Base-by-base conservation (phyloP, 2,113 vertebrate species). In the Pachyramphus minor region DNA sequence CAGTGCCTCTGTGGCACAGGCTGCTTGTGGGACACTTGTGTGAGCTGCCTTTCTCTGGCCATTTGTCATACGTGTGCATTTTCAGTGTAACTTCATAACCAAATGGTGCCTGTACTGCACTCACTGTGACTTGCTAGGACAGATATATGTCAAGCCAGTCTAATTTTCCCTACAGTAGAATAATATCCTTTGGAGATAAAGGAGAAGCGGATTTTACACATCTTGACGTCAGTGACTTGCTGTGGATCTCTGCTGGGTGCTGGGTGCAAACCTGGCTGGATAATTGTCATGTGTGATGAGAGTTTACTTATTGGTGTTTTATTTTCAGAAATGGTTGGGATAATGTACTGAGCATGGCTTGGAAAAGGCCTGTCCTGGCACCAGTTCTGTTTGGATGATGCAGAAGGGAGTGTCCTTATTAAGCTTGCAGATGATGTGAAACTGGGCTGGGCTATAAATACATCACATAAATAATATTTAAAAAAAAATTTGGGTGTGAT, bases 61-160 rank as follows among this genome's bases (percentile, higher is more conserved):
- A 4, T 52, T 92, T 95, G 68, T 81, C 72, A 91, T 76, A 87
- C 89, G 31, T 11, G 72, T 88, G 59, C 81, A 33, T 90, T 96
- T 90, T 95, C 93, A 88, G 73, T 15, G 17, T 93, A 53, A 89
- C 69, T 93, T 85, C 52, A 77, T 90, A 85, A 90, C 59, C 81
- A 93, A 49, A 66, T 96, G 92, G 47, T 49, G 56, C 39, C 72
- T 53, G n/a, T 76, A 50, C 60, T 91, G 49, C 68, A 69, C 47
- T 87, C 58, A n/a, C 30, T 0, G 0, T 60, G 50, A 14, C 52
- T 72, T 55, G 44, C 37, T 63, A 25, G 33, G 23, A 11, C 91
- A 62, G 72, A 59, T 93, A 75, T 16, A 9, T 2, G 8, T 85
- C 37, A 79, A 7, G 28, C 82, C 68, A 19, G 41, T 77, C 60